phyloP scores from a whole-genome alignment of 2,113 vertebrate genomes.

The Cyprinodon brontotheroides region DNA sequence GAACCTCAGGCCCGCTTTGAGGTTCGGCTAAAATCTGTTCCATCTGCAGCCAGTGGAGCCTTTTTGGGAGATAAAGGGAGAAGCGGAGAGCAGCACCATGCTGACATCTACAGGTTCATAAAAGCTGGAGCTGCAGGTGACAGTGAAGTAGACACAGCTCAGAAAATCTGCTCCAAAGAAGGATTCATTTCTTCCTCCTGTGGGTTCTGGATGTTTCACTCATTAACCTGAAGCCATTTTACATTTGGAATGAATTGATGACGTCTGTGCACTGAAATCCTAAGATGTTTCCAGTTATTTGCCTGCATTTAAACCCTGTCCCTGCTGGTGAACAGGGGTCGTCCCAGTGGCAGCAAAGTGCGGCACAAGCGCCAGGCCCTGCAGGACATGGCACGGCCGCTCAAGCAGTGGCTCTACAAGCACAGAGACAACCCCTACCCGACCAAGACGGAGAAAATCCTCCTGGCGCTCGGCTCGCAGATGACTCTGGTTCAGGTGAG shows the following conservation, averaged over 20 bases:
- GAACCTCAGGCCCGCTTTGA: slow-evolving; percentile 73
- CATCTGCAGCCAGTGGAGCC: slow-evolving; percentile 69
- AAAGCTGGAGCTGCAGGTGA: slow-evolving; percentile 63
- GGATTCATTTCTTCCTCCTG: fast-evolving
- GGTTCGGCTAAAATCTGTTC: slow-evolving; percentile 74
- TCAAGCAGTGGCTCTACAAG: slow-evolving; percentile 99
- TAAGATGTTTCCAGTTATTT: not conserved
- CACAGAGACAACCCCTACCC: slow-evolving; percentile 98
- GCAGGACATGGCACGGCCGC: slow-evolving; percentile 94
- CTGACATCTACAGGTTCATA: slow-evolving; percentile 84
- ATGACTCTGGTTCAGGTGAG: slow-evolving; percentile 98
- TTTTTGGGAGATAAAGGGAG: slow-evolving; percentile 63
- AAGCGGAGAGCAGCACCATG: slow-evolving; percentile 71
- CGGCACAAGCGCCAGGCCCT: slow-evolving; percentile 96
- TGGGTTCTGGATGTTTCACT: not conserved
- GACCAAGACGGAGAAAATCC: slow-evolving; percentile 98
- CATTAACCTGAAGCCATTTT: not conserved
- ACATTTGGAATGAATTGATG: not conserved
- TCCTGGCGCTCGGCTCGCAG: slow-evolving; percentile 95
- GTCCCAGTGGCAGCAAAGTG: slow-evolving; percentile 89
- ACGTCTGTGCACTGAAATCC: too few species aligned
- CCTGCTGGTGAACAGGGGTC: slow-evolving; percentile 78
- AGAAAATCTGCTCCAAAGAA: not conserved
- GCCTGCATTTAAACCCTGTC: not conserved
- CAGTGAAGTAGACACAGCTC: not conserved